Percentiles rank a stretch among this genome's conserved stretches.
Evolutionary conservation across 2,113 vertebrate species (phyloP).

Genomic region (Ictalurus punctatus): DNA sequence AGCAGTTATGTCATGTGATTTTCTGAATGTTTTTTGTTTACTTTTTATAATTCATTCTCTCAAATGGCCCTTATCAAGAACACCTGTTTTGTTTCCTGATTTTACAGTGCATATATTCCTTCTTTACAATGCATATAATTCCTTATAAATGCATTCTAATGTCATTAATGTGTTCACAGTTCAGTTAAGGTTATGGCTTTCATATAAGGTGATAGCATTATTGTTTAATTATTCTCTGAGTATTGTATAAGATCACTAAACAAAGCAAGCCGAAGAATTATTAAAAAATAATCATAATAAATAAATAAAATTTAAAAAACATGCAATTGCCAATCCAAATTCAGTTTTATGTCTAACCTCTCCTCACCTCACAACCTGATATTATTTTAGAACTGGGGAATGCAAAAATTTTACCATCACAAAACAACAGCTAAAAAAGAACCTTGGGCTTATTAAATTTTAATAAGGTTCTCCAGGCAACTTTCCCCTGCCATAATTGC

Average conservation of each 20-base stretch:
- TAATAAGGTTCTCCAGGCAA: conserved; percentile 64
- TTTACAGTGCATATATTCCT: neutral
- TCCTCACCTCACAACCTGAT: conserved; percentile 30
- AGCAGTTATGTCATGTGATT: neutral
- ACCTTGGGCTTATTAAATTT: conserved; percentile 64
- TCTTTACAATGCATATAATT: neutral
- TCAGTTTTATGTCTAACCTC: conserved; percentile 21
- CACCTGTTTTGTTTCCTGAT: neutral
- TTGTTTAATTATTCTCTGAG: neutral
- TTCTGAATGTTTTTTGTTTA: too few relatives aligned
- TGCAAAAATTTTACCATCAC: conserved; percentile 48
- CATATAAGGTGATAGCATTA: neutral
- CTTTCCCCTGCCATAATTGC: conserved; percentile 64
- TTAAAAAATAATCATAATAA: neutral
- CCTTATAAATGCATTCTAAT: neutral
- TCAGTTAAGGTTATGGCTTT: neutral
- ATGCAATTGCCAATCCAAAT: conserved; percentile 26
- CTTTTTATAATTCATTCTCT: neutral
- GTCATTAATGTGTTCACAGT: neutral
- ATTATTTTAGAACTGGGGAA: conserved; percentile 60
- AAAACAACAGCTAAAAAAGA: conserved; percentile 61
- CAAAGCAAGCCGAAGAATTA: neutral
- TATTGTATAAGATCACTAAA: neutral
- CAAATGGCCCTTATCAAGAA: neutral
- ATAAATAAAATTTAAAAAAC: neutral